Conservation (phyloP, 2,797 vertebrate genomes). For the Molothrus ater region DNA sequence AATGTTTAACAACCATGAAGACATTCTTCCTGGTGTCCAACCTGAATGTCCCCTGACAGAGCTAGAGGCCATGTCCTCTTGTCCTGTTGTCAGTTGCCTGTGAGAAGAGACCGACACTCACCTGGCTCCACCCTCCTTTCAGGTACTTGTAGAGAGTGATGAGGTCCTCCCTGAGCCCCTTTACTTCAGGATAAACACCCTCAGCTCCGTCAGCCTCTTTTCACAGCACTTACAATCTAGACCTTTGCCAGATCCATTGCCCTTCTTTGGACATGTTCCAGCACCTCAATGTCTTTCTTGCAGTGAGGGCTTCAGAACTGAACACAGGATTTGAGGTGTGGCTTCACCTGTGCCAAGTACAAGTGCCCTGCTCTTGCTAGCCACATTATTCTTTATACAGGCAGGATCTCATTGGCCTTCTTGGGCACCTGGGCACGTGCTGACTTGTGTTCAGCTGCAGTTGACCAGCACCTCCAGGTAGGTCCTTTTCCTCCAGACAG, state of each 20-base stretch:
- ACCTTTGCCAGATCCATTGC: neutral
- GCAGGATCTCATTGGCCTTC: neutral
- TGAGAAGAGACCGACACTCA: fast-evolving
- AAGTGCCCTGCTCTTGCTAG: neutral
- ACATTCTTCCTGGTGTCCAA: neutral
- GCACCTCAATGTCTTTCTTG: neutral
- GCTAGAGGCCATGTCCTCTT: too few species aligned
- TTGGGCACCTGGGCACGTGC: neutral
- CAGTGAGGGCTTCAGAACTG: neutral
- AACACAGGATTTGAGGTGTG: neutral
- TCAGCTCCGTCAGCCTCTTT: neutral
- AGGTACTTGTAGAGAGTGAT: neutral
- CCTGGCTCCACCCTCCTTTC: too few species aligned
- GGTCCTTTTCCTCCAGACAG: neutral
- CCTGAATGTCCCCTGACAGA: neutral
- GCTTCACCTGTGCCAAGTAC: too few species aligned
- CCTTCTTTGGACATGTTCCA: neutral
- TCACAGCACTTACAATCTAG: neutral
- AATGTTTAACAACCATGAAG: neutral
- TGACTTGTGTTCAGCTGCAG: neutral
- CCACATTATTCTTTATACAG: neutral
- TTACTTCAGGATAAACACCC: neutral
- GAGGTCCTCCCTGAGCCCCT: neutral
- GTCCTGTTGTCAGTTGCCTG: neutral
- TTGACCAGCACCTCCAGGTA: neutral